Evolutionary conservation across 1,140 invertebrate genomes (phyloP).

Genomic region (Acromyrmex charruanus): DNA sequence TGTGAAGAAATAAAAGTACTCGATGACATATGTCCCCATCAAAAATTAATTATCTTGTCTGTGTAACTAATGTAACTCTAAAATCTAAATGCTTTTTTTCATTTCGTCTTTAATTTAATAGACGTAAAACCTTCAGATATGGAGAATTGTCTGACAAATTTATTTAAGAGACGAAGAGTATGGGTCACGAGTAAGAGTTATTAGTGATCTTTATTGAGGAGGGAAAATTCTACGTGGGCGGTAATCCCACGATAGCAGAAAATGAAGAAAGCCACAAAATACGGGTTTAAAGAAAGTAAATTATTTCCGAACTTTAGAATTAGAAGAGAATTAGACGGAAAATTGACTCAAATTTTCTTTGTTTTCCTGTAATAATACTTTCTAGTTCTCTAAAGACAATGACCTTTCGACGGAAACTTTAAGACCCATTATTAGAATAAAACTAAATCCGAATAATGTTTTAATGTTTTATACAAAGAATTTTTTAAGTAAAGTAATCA

Average conservation of each 20-base stretch:
- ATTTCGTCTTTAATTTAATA: constrained; percentile 6
- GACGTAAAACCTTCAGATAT: neutral
- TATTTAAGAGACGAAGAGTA: neutral
- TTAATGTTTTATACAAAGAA: neutral
- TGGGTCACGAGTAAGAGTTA: constrained; percentile 7
- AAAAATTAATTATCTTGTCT: constrained; percentile 29
- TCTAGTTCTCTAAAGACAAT: neutral
- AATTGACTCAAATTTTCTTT: constrained; percentile 35
- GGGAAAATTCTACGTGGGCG: constrained; percentile 56
- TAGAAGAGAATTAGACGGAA: neutral
- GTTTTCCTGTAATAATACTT: neutral
- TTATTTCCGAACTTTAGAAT: constrained; percentile 23
- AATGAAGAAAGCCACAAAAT: constrained; percentile 60
- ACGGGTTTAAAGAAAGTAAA: constrained; percentile 1
- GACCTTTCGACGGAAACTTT: neutral
- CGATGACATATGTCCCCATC: constrained; percentile 21
- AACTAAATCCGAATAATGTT: neutral
- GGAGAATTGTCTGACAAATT: constrained; percentile 29
- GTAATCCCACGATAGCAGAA: constrained; percentile 12
- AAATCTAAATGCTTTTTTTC: neutral
- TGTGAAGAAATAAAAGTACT: constrained; percentile 72
- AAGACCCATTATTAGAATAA: neutral
- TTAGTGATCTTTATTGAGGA: constrained; percentile 1
- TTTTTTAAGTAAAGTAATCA: constrained; percentile 7
- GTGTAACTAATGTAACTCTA: neutral